A percentile compares a stretch with the other conserved stretches of the same genome.
Conservation (phyloP, 2,113 vertebrate genomes). For the Callocephalon fimbriatum region DNA sequence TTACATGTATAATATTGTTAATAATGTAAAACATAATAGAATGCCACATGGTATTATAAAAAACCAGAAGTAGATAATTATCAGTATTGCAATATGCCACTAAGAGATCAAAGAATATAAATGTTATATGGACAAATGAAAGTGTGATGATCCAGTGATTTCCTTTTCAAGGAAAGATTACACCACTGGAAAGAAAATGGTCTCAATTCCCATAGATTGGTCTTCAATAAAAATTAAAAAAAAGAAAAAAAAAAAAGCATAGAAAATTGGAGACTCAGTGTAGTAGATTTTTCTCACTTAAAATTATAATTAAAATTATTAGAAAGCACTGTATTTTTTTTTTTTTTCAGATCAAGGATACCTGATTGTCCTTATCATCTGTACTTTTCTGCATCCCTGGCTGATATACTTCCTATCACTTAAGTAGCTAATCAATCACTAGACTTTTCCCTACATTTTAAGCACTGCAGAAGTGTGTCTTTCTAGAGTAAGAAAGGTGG, state of each 20-base stretch:
- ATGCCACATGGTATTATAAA: constrained; percentile 50
- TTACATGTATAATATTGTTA: constrained; percentile 55
- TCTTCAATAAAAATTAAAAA: too few species aligned
- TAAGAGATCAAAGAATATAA: constrained; percentile 60
- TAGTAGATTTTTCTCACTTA: constrained; percentile 68
- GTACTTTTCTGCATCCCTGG: constrained; percentile 70
- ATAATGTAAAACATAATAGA: constrained; percentile 69
- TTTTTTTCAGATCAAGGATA: constrained; percentile 58
- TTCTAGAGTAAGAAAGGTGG: constrained; percentile 4
- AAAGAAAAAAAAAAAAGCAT: not conserved
- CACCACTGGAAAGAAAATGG: constrained; percentile 10
- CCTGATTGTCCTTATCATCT: constrained; percentile 75
- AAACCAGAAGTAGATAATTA: constrained; percentile 63
- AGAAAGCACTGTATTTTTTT: constrained; percentile 71
- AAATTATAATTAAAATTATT: constrained; percentile 76
- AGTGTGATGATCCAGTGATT: constrained; percentile 47
- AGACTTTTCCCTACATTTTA: constrained; percentile 28
- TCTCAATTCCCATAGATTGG: not conserved
- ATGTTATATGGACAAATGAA: constrained; percentile 56
- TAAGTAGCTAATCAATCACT: constrained; percentile 80
- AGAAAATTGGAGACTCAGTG: constrained; percentile 38
- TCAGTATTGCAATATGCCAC: constrained; percentile 43
- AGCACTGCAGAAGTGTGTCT: not conserved
- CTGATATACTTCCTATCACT: constrained; percentile 74
- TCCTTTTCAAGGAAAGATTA: constrained; percentile 42